Percentiles rank a stretch among this genome's conserved stretches.
These are phyloP conservation scores for Gymnorhina tibicen DNA, from an alignment of 2,113 vertebrate species.

Conservation along the genomic window DNA sequence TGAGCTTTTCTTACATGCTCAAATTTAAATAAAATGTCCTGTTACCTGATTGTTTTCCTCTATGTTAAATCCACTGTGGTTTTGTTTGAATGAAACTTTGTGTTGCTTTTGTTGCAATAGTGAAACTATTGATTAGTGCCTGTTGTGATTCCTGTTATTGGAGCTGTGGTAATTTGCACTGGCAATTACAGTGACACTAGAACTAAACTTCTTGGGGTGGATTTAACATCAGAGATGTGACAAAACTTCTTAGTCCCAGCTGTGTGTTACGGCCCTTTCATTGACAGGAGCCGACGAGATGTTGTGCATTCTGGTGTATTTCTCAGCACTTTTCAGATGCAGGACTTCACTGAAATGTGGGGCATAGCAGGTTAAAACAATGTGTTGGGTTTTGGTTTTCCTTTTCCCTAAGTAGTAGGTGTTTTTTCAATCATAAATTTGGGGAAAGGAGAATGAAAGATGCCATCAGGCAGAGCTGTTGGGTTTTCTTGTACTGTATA, in stretches of 20 bases:
- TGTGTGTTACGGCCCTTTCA: neutral
- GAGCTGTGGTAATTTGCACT: rapidly evolving
- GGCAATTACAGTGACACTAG: neutral
- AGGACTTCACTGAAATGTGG: rapidly evolving
- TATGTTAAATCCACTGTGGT: rapidly evolving
- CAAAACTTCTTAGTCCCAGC: neutral
- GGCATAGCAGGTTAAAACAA: neutral
- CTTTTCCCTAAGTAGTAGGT: rapidly evolving
- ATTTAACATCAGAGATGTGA: neutral
- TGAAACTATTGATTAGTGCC: rapidly evolving
- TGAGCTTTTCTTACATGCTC: neutral
- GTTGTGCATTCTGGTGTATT: neutral
- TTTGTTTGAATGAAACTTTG: neutral
- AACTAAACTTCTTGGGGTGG: neutral
- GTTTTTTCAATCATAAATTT: neutral
- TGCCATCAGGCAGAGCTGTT: neutral
- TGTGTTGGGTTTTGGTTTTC: neutral
- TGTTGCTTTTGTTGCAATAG: rapidly evolving
- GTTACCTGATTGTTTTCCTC: neutral
- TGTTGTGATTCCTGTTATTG: neutral
- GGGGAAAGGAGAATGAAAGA: neutral
- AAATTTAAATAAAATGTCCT: rapidly evolving
- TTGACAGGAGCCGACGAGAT: rapidly evolving
- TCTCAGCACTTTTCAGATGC: neutral
- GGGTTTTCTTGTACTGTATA: neutral